Evolutionary conservation across 2,888 invertebrate species (phyloP).

Genomic region (Schrankia costaestrigalis): DNA sequence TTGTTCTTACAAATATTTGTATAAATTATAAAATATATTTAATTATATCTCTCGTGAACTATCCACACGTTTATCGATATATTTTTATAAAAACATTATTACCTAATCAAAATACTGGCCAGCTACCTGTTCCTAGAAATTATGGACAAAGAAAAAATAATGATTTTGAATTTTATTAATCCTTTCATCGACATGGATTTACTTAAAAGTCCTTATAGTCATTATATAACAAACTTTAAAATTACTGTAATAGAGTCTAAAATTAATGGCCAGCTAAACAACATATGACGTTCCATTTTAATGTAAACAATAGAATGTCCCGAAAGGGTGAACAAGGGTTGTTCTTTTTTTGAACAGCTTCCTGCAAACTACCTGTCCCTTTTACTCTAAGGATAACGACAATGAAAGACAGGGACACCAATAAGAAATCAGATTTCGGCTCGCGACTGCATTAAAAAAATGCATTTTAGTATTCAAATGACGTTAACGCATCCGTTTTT

Average conservation of each 20-base stretch:
- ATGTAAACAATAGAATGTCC: conserved; percentile 68
- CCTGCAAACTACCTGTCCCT: conserved; percentile 61
- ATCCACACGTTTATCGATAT: neutral
- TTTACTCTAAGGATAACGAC: conserved; percentile 35
- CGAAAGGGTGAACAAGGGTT: conserved; percentile 77
- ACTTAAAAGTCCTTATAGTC: conserved; percentile 17
- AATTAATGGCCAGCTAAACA: conserved; percentile 31
- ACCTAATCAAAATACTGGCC: conserved; percentile 47
- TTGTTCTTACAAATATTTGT: conserved; percentile 61
- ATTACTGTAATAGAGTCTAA: conserved; percentile 31
- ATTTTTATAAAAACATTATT: conserved; percentile 23
- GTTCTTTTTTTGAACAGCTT: conserved; percentile 77
- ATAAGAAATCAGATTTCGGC: conserved; percentile 35
- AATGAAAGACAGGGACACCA: conserved; percentile 42
- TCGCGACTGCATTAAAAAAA: conserved; percentile 47
- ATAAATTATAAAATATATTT: conserved; percentile 51
- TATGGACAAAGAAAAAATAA: conserved; percentile 46
- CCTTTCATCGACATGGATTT: conserved; percentile 30
- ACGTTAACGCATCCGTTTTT: conserved; percentile 76
- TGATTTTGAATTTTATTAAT: conserved; percentile 61
- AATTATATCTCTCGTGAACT: conserved; percentile 37
- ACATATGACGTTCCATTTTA: conserved; percentile 50
- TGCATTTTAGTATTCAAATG: conserved; percentile 76
- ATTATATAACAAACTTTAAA: conserved; percentile 39
- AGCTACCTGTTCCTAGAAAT: conserved; percentile 69